These are phyloP conservation scores for Drosophila truncata DNA, from an alignment of 1,140 invertebrate genomes.

Conservation along the genomic window DNA sequence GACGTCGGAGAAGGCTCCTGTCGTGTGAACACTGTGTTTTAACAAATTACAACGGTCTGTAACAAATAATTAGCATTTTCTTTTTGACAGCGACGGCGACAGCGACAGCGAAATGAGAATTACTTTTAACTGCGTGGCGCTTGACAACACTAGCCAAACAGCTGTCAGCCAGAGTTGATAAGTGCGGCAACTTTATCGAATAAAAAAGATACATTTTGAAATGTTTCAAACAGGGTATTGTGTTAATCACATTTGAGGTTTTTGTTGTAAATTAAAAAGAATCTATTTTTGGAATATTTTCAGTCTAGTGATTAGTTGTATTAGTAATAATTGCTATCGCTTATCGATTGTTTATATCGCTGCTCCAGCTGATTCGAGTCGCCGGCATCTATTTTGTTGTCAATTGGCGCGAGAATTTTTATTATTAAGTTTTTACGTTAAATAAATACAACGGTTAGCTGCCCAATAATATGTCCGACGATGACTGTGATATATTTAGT, in stretches of 20 bases:
- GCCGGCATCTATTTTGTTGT: conserved; percentile 23
- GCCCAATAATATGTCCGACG: conserved; percentile 51
- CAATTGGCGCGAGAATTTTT: conserved; percentile 35
- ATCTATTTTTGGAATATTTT: not conserved
- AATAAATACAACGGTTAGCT: not conserved
- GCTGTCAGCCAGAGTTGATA: conserved; percentile 19
- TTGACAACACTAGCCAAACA: conserved; percentile 40
- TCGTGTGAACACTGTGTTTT: conserved; percentile 3
- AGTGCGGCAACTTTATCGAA: not conserved
- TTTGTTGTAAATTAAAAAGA: too few relatives aligned
- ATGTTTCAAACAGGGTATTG: not conserved
- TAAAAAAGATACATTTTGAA: not conserved
- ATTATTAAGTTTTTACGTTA: not conserved
- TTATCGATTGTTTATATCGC: conserved; percentile 14
- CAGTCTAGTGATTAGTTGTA: not conserved
- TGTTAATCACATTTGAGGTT: too few relatives aligned
- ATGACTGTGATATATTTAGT: conserved; percentile 66
- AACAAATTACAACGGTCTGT: conserved; percentile 2
- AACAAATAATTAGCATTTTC: conserved; percentile 23
- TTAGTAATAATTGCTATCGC: not conserved
- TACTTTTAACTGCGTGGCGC: conserved; percentile 39
- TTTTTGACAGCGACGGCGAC: conserved; percentile 19
- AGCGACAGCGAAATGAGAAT: conserved; percentile 41
- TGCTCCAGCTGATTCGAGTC: not conserved
- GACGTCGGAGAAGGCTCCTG: conserved; percentile 9